Percentiles rank a stretch among this genome's conserved stretches.
phyloP scores from a whole-genome alignment of 2,113 vertebrate species.

The Cavia porcellus region DNA sequence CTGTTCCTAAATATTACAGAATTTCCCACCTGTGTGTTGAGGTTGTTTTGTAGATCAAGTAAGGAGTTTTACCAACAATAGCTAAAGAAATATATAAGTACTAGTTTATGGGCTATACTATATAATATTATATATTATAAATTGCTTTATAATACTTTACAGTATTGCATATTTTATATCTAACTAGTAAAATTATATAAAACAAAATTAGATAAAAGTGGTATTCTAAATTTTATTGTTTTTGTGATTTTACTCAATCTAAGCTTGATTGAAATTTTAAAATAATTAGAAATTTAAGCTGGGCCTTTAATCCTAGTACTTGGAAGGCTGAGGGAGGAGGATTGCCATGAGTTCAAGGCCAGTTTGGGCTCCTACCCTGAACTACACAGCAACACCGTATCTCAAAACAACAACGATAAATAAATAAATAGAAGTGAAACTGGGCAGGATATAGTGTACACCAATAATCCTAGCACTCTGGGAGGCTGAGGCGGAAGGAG shows the following conservation, averaged over 20 bases:
- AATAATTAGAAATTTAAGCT: background rate
- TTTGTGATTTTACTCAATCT: background rate
- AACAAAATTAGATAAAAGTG: background rate
- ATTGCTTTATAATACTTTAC: background rate
- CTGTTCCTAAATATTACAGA: conserved; percentile 9
- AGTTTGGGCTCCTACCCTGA: background rate
- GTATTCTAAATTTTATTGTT: conserved; percentile 9
- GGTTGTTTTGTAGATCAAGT: background rate
- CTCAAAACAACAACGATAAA: background rate
- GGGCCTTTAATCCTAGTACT: background rate
- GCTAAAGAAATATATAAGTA: background rate
- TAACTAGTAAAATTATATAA: background rate
- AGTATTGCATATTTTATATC: background rate
- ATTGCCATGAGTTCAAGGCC: background rate
- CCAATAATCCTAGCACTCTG: background rate
- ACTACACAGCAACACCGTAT: background rate
- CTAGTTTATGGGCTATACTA: background rate
- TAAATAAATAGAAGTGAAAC: background rate
- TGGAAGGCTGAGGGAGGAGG: background rate
- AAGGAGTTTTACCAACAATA: background rate
- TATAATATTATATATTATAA: conserved; percentile 20
- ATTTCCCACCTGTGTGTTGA: background rate
- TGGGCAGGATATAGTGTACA: background rate
- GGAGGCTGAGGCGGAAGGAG: background rate
- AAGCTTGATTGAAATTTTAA: conserved; percentile 19